Evolutionary conservation across 2,888 invertebrate species (phyloP).

Genomic region (Eumerus sabulonum): DNA sequence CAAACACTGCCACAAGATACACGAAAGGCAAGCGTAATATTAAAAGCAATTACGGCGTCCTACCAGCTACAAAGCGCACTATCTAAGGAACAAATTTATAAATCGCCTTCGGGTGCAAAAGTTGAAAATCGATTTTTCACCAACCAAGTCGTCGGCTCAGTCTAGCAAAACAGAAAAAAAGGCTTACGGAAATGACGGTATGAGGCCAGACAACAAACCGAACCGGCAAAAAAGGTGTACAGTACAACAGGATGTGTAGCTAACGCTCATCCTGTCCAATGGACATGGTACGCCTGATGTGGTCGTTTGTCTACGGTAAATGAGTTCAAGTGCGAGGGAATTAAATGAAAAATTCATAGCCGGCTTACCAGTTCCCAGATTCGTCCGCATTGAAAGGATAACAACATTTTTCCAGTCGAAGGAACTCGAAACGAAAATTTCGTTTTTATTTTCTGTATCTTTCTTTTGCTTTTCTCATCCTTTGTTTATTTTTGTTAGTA

Average conservation of each 20-base stretch:
- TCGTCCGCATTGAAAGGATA: conserved; percentile 11
- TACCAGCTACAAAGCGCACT: conserved; percentile 18
- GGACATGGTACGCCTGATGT: neutral
- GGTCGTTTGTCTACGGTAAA: conserved; percentile 29
- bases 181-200: conserved; percentile 48
- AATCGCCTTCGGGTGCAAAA: conserved; percentile 51
- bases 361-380: too few species aligned
- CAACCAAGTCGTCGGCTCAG: neutral
- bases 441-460: conserved; percentile 40
- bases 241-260: neutral
- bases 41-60: conserved; percentile 22
- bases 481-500: conserved; percentile 35
- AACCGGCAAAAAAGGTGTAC: conserved; percentile 1
- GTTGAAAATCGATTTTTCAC: conserved; percentile 60
- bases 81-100: conserved; percentile 36
- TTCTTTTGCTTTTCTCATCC: conserved; percentile 13
- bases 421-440: conserved; percentile 31
- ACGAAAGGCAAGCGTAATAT: neutral
- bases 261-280: neutral
- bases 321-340: conserved; percentile 53
- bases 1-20: too few species aligned
- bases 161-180: conserved; percentile 27
- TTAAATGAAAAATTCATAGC: conserved; percentile 51
- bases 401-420: conserved; percentile 44
- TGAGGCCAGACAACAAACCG: conserved; percentile 60